A percentile compares a stretch with the other conserved stretches of the same genome.
These are phyloP conservation scores for Cataglyphis altisquamis DNA, from an alignment of 2,888 invertebrate species.

Conservation along the genomic window DNA sequence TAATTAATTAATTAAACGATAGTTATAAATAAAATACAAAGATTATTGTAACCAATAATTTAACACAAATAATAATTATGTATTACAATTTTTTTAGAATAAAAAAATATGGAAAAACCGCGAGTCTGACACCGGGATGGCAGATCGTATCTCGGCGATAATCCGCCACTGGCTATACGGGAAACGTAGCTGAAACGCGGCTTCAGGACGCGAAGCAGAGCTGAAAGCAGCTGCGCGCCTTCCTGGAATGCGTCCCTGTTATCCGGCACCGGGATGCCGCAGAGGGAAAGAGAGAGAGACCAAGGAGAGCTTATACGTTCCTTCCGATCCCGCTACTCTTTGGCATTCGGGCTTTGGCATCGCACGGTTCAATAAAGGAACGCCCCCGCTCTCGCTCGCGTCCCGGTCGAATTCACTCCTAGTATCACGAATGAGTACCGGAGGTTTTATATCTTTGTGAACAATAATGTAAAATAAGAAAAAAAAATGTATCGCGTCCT, in stretches of 20 bases:
- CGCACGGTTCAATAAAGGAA: slow-evolving; percentile 66
- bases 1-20: not conserved
- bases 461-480: slow-evolving; percentile 25
- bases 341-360: slow-evolving; percentile 56
- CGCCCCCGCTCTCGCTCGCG: slow-evolving; percentile 31
- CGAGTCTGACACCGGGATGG: not conserved
- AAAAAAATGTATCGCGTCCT: slow-evolving; percentile 3
- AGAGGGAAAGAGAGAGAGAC: slow-evolving; percentile 36
- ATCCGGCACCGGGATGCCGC: slow-evolving; percentile 54
- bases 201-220: slow-evolving; percentile 47
- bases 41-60: not conserved
- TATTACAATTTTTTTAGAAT: not conserved
- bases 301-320: slow-evolving; percentile 51
- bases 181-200: slow-evolving; percentile 49
- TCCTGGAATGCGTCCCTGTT: slow-evolving; percentile 60
- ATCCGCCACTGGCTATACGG: slow-evolving; percentile 46
- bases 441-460: slow-evolving; percentile 2
- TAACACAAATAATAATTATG: not conserved
- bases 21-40: not conserved
- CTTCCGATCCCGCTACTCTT: slow-evolving; percentile 66
- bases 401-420: slow-evolving; percentile 44
- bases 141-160: slow-evolving; percentile 2
- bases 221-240: slow-evolving; percentile 57
- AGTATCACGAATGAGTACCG: slow-evolving; percentile 22
- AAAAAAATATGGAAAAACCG: not conserved